Base-by-base conservation (phyloP, 2,797 vertebrate species). In the Hemitrygon akajei region DNA sequence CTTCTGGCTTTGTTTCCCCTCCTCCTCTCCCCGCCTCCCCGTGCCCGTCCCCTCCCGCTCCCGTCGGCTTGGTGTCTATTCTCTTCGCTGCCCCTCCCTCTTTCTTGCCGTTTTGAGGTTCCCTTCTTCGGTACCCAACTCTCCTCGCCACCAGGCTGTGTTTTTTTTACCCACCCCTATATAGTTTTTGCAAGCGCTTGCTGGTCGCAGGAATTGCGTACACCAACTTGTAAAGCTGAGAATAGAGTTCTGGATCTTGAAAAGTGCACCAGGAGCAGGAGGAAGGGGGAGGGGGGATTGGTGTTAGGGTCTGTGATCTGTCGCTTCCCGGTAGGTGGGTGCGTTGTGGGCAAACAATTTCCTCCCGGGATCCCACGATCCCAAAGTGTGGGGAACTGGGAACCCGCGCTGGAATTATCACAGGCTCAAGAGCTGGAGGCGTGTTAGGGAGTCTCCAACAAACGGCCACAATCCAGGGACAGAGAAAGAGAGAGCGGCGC, bases 121-220 rank as follows among this genome's bases (percentile, higher is more conserved):
- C 79, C 4, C 79, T 77, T 20, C 75, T n/a, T 40, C 0, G 1
- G 22, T n/a, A 40, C 2, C 27, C 22, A 16, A 66, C 25, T 22
- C 10, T 47, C 27, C 25, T 16, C 81, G 94, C 92, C 92, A 93
- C 94, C 94, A 94, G 7, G 37, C 0, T 16, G 18, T 6, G 2
- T 1, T 14, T 79, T 66, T 0, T 5, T 6, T 73, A 60, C 84
- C 20, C 0, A 11, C 14, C 3, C 94, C 22, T 25, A 7, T 0
- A 84, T 12, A 30, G 60, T 0, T 94, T 91, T 91, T 94, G 18
- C 11, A n/a, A 89, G 16, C 60, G 60, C 30, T 47, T 20, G n/a
- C 16, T 63, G 7, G 60, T 22, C 86, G 18, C 2, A 18, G 60
- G 30, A 66, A 66, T 89, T n/a, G 86, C 84, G 27, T 14, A n/a